Percentiles rank a stretch among this genome's conserved stretches.
phyloP scores from a whole-genome alignment of 2,888 invertebrate genomes.

The Leptogaster cylindrica region DNA sequence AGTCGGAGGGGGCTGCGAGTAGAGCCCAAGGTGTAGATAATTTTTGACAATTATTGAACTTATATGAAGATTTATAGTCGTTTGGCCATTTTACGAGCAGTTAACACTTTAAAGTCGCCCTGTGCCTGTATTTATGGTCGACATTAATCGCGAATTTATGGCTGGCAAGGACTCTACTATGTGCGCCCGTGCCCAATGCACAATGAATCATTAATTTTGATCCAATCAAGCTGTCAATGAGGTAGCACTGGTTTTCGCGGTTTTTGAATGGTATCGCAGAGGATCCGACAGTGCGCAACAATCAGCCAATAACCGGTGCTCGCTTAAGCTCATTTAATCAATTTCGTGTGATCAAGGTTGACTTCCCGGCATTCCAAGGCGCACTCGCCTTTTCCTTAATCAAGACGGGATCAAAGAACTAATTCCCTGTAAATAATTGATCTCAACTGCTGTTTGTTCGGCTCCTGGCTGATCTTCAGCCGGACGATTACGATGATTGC shows the following conservation, averaged over 20 bases:
- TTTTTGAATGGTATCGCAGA: neutral
- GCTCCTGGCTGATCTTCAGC: slow-evolving; percentile 32
- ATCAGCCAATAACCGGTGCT: neutral
- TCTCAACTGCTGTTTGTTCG: slow-evolving; percentile 42
- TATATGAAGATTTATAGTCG: slow-evolving; percentile 46
- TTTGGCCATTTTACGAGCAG: slow-evolving; percentile 41
- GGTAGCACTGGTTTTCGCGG: slow-evolving; percentile 19
- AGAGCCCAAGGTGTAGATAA: slow-evolving; percentile 34
- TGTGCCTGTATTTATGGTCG: slow-evolving; percentile 36
- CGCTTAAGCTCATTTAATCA: slow-evolving; percentile 45
- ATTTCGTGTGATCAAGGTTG: slow-evolving; percentile 44
- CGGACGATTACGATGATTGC: slow-evolving; percentile 36
- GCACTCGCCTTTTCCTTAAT: slow-evolving; percentile 41
- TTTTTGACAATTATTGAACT: slow-evolving; percentile 46
- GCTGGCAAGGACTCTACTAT: neutral
- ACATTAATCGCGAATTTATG: slow-evolving; percentile 38
- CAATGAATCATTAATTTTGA: slow-evolving; percentile 48
- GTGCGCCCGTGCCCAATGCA: slow-evolving; percentile 32
- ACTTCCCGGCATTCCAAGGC: slow-evolving; percentile 35
- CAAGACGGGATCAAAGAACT: slow-evolving; percentile 46
- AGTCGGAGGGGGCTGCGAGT: neutral
- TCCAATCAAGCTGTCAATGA: slow-evolving; percentile 48
- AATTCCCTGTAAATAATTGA: slow-evolving; percentile 47
- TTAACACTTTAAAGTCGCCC: slow-evolving; percentile 39
- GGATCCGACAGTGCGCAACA: neutral